phyloP scores from a whole-genome alignment of 2,113 vertebrate genomes.

The Chlorodrepanis virens region DNA sequence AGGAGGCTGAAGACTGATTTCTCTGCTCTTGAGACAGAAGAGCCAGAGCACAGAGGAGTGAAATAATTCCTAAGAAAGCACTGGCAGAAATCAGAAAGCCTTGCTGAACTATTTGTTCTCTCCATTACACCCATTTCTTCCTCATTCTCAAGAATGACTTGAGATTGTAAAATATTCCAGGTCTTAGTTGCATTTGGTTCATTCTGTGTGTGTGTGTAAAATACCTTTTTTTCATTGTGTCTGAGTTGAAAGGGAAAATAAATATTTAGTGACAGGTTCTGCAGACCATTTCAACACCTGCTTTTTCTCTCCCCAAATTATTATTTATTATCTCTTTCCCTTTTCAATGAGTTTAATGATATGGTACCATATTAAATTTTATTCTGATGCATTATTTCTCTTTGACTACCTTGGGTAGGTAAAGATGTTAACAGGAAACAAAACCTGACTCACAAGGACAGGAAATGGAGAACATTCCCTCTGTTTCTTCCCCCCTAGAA shows the following conservation, averaged over 20 bases:
- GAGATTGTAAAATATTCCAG: neutral
- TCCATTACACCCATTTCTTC: neutral
- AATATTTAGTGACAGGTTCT: neutral
- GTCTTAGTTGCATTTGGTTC: neutral
- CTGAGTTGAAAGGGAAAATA: neutral
- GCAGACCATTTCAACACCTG: neutral
- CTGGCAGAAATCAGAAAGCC: neutral
- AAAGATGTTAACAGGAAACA: neutral
- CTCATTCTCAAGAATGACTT: neutral
- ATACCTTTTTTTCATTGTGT: neutral
- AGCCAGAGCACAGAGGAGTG: neutral
- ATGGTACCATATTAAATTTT: neutral
- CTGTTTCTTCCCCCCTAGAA: neutral
- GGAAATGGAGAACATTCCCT: neutral
- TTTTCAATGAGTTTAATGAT: neutral
- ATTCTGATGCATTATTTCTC: neutral
- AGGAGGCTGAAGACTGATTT: neutral
- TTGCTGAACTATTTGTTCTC: neutral
- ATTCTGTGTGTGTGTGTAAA: fast-evolving
- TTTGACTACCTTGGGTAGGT: neutral
- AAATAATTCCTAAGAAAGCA: neutral
- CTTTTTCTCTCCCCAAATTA: neutral
- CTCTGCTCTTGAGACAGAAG: neutral
- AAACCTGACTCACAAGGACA: neutral
- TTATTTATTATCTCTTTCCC: neutral